A percentile compares a stretch with the other conserved stretches of the same genome.
phyloP scores from a whole-genome alignment of 2,113 vertebrate species.

The Daphoenositta chrysoptera region DNA sequence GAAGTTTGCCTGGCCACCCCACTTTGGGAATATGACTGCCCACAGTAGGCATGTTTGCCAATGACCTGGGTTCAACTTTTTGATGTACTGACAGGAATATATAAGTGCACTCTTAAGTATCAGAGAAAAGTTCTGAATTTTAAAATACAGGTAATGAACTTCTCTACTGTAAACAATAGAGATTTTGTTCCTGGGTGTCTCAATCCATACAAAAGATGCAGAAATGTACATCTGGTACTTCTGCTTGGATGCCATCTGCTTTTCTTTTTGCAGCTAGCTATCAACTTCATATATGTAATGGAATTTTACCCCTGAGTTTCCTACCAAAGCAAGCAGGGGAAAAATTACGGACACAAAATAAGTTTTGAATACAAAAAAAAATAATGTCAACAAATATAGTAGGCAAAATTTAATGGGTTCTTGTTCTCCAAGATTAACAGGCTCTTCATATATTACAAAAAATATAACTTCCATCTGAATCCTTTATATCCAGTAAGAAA shows the following conservation, averaged over 20 bases:
- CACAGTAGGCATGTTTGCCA: background rate
- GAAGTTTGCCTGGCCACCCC: background rate
- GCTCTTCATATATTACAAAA: background rate
- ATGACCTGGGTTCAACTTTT: background rate
- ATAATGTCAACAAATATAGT: background rate
- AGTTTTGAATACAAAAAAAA: background rate
- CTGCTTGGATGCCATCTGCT: background rate
- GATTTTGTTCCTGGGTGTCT: background rate
- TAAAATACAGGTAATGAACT: background rate
- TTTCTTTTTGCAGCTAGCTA: background rate
- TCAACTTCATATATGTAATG: background rate
- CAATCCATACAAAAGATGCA: background rate
- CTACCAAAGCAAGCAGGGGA: background rate
- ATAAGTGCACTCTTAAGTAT: background rate
- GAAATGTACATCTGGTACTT: background rate
- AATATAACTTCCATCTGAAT: background rate
- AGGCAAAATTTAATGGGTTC: background rate
- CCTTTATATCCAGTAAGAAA: background rate
- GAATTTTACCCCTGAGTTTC: background rate
- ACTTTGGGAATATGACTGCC: background rate
- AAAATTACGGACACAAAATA: background rate
- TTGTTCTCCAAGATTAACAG: background rate
- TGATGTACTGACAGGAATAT: background rate
- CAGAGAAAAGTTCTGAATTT: background rate
- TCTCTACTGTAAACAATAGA: background rate